Base-by-base conservation (phyloP, 2,888 invertebrate genomes). In the Phengaris alcon region DNA sequence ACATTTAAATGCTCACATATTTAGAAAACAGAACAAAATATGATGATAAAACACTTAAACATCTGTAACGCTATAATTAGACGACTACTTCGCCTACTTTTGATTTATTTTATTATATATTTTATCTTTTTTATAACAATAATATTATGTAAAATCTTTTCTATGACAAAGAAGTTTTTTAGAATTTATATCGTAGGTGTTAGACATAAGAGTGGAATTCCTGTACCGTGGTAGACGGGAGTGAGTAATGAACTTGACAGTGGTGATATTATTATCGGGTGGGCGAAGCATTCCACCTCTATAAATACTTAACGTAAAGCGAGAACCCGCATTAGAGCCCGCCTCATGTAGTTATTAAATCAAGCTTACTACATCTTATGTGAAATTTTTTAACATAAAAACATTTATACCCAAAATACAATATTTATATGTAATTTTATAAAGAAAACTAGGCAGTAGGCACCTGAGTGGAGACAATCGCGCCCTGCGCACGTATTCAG, bases 241-340 rank as follows among this genome's bases (percentile, higher is more conserved):
- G 84, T 88, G 87, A 86, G 84, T 88, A 90, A 89, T 91, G 91
- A 91, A 91, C 92, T 92, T 92, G 91, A 92, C 91, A 91, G 90
- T 90, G 89, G 87, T 82, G 84, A 85, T 87, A 85, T 87, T 89
- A 87, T 86, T 85, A 80, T 76, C 75, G 83, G 85, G 88, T 86
- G 87, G 87, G 87, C 86, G 86, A 82, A 81, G 86, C 89, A 89
- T 89, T 88, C 88, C 87, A 78, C 80, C 73, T 81, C 83, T 84
- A 83, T 82, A 83, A 84, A 86, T 85, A 84, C 82, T 81, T 79
- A 79, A 80, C 79, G 77, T 77, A 68, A 54, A 69, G 69, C 55
- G 54, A 57, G 75, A 69, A 69, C 69, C 75, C 75, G 68, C 68
- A 69, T 69, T 22, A 46, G 55, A 15, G 64, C 64, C 44, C n/a